Evolutionary conservation across 2,113 vertebrate species (phyloP), one percentile per base, ranked within the genome.

Genomic region (Sceloporus undulatus): DNA sequence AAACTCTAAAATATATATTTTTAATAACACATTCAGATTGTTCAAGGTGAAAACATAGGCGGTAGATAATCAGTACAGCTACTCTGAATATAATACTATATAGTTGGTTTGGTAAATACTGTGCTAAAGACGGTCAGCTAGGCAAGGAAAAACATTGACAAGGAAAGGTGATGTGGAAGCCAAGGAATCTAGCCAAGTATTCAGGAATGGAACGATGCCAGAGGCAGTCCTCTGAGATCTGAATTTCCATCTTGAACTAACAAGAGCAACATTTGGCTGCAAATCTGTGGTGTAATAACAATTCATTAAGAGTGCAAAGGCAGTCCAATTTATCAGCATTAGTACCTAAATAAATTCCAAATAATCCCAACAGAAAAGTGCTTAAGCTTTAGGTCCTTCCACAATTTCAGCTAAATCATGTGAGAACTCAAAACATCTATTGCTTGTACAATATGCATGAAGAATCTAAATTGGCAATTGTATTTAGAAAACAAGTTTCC

Each of bases 181-280:
- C 78, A 38, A 11, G 56, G 10, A 16, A 65, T 19, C 62, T 6
- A 27, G 18, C 59, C 59, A 65, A 66, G 34, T 66, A 81, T 59
- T 38, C 54, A 80, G 9, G n/a, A 18, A 14, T 79, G n/a, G 18
- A 81, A 21, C 14, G 14, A 40, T 27, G 25, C 19, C 62, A 82
- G 42, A 48, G 8, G 23, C 25, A 4, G 23, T 68, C 25, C 23
- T 68, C 9, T 42, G 23, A 82, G 34, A 16, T 42, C 62, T 82
- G 62, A 82, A 66, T 83, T 52, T 42, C 14, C 66, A 70, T 52
- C 66, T 71, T 83, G 40, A 83, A 83, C 5, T 34, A 84, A 84
- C 56, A 54, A 68, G 21, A 42, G 5, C 2, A 66, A 40, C 66
- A 34, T 82, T n/a, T 18, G 66, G 25, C 40, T 48, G 59, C 21